phyloP scores from a whole-genome alignment of 2,113 vertebrate genomes.

The Carettochelys insculpta region DNA sequence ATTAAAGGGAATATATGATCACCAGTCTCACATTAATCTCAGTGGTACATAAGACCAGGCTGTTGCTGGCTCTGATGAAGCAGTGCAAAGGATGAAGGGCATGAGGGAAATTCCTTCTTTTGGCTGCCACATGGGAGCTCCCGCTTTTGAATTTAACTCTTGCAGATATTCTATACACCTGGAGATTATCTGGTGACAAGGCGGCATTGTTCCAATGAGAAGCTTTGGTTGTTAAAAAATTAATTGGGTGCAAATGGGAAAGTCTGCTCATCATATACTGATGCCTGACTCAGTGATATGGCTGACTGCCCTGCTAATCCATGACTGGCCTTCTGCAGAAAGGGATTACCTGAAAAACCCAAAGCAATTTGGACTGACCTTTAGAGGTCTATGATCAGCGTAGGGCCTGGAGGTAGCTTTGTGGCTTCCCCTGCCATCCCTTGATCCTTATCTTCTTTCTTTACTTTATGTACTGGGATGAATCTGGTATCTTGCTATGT shows the following conservation, averaged over 20 bases:
- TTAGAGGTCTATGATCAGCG: neutral
- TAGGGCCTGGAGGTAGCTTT: neutral
- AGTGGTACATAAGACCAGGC: neutral
- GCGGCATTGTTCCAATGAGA: neutral
- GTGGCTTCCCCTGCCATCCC: neutral
- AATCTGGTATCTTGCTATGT: neutral
- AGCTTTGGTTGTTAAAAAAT: neutral
- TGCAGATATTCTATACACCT: neutral
- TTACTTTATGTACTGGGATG: neutral
- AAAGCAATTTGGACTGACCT: neutral
- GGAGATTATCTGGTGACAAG: neutral
- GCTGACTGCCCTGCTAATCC: neutral
- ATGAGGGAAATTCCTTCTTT: neutral
- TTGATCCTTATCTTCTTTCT: neutral
- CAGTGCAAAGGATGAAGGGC: neutral
- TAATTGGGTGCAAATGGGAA: neutral
- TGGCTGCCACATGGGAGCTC: neutral
- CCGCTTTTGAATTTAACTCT: neutral
- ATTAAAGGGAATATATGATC: neutral
- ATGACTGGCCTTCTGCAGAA: neutral
- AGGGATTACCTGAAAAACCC: neutral
- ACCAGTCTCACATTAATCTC: neutral
- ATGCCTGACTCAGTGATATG: neutral
- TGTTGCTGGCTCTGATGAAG: neutral
- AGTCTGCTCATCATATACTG: neutral